These are phyloP conservation scores for Plemyria rubiginata DNA, from an alignment of 2,888 invertebrate species.

Conservation along the genomic window DNA sequence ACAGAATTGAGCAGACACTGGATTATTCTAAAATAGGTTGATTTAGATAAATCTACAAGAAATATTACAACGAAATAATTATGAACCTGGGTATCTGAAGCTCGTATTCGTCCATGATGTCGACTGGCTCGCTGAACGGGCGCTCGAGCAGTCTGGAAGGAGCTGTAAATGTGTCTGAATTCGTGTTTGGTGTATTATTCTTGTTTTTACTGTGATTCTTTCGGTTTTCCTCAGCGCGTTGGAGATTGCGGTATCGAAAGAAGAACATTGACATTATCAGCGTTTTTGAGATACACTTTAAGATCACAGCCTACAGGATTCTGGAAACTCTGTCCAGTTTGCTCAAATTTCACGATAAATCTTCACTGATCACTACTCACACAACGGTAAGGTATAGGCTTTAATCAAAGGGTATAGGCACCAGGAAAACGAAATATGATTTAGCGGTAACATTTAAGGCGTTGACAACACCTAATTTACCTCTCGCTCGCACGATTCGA, in stretches of 20 bases:
- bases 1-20: not conserved
- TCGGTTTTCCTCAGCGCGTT: slow-evolving; percentile 90
- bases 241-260: slow-evolving; percentile 96
- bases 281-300: slow-evolving; percentile 42
- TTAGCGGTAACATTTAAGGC: not conserved
- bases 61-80: slow-evolving; percentile 20
- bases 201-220: slow-evolving; percentile 57
- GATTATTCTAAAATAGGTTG: not conserved
- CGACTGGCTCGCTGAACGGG: slow-evolving; percentile 92
- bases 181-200: slow-evolving; percentile 63
- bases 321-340: slow-evolving; percentile 14
- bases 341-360: not conserved
- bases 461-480: too few relatives aligned
- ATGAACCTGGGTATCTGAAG: slow-evolving; percentile 95
- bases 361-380: slow-evolving; percentile 21
- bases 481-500: too few relatives aligned
- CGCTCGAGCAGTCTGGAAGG: slow-evolving; percentile 94
- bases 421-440: not conserved
- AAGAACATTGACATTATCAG: slow-evolving; percentile 96
- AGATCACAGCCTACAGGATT: slow-evolving; percentile 5
- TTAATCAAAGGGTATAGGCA: too few relatives aligned
- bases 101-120: slow-evolving; percentile 96
- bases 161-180: slow-evolving; percentile 87
- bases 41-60: not conserved
- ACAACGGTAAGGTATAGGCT: not conserved